Evolutionary conservation across 2,888 invertebrate genomes (phyloP), one percentile per base, ranked within the genome.

Genomic region (Lepidonotus clava): DNA sequence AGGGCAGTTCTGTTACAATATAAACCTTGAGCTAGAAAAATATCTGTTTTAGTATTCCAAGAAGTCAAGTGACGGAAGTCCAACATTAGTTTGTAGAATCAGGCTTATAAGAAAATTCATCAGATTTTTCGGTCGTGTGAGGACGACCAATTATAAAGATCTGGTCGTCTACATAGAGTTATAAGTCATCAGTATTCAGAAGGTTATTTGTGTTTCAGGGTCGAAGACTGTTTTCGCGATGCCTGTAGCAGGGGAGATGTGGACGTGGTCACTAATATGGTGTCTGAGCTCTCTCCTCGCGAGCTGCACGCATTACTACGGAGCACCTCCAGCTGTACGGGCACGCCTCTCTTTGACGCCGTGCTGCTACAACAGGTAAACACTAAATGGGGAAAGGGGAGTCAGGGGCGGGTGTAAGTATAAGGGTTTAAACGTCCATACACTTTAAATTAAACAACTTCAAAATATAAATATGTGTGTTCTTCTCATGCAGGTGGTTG

Each of bases 291-390:
- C 0, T 36, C 40, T 11, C 14, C 51, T 4, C 80, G 36, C 1
- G 84, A 85, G 14, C 46, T 76, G 14, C 24, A n/a, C 5, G 46
- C 66, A 0, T 34, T 87, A 8, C 84, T 87, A 40, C 80, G 86
- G 32, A 67, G 38, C 24, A 14, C 85, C n/a, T 71, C 86, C 56
- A 41, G 32, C 34, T 51, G 83, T 28, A 88, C 83, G 11, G 88
- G 88, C 6, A 80, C 88, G 0, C 88, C 88, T 8, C 61, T 88
- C 14, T 87, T 87, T 83, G 88, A 87, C 24, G 88, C 87, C 61
- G 85, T 87, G 34, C 11, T 87, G 1, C 80, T 51, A 18, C n/a
- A 51, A 36, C 56, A 77, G 71, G 53, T 51, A 4, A 71, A 32
- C n/a, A n/a, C n/a, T n/a, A n/a, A n/a, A n/a, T n/a, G n/a, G n/a